Evolutionary conservation across 2,113 vertebrate genomes (phyloP).

Genomic region (Petromus typicus): DNA sequence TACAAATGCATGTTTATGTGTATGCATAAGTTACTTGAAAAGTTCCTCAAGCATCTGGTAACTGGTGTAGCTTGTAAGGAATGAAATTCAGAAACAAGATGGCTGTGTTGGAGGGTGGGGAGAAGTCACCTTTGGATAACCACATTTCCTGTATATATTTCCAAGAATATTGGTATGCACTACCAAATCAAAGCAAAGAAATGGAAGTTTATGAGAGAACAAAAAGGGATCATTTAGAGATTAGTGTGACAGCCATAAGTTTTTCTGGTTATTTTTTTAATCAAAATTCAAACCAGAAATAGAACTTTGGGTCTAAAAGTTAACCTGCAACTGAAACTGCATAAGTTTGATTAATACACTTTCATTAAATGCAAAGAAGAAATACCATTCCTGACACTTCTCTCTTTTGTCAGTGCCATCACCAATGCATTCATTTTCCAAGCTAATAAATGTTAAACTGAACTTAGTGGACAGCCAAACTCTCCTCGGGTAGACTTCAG

Average conservation of each 20-base stretch:
- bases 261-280: neutral
- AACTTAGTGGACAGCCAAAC: neutral
- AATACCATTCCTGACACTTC: neutral
- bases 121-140: neutral
- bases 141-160: neutral
- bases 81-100: neutral
- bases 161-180: neutral
- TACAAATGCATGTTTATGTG: rapidly evolving
- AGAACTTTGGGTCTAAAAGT: neutral
- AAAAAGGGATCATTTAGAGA: neutral
- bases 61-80: neutral
- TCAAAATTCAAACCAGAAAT: neutral
- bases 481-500: neutral
- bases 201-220: neutral
- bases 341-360: neutral
- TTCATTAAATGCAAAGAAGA: neutral
- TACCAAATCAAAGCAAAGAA: neutral
- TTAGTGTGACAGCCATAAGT: neutral
- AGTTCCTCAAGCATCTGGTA: neutral
- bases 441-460: neutral
- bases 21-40: neutral
- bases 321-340: neutral
- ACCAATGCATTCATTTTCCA: neutral
- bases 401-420: neutral
- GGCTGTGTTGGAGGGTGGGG: rapidly evolving